Evolutionary conservation across 2,113 vertebrate genomes (phyloP).

Genomic region (Excalfactoria chinensis): DNA sequence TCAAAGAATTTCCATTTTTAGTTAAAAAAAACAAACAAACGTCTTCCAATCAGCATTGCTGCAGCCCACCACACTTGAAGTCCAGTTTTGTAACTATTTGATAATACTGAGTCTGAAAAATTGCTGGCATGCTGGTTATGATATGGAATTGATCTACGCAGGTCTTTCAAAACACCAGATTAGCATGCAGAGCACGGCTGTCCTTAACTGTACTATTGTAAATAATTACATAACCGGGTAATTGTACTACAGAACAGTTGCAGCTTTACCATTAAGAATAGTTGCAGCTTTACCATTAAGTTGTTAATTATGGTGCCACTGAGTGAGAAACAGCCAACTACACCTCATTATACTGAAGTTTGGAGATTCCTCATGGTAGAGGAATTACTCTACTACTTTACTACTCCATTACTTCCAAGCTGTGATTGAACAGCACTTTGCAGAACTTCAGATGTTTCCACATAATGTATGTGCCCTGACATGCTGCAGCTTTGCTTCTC

Average conservation of each 20-base stretch:
- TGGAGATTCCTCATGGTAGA: neutral
- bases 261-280: no score
- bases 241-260: neutral
- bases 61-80: neutral
- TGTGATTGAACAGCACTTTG: neutral
- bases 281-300: neutral
- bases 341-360: neutral
- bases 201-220: neutral
- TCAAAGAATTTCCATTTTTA: conserved; percentile 16
- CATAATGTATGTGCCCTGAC: neutral
- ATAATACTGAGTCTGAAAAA: neutral
- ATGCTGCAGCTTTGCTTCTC: neutral
- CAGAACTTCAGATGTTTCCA: neutral
- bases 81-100: neutral
- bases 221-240: neutral
- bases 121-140: neutral
- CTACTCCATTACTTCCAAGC: neutral
- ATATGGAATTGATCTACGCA: neutral
- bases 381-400: no score
- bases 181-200: neutral
- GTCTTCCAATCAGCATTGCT: neutral
- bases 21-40: neutral
- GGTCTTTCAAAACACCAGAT: neutral
- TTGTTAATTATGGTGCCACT: neutral
- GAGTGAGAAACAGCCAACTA: neutral